Evolutionary conservation across 2,797 vertebrate species (phyloP), one percentile per base, ranked within the genome.

Genomic region (Lerista edwardsae): DNA sequence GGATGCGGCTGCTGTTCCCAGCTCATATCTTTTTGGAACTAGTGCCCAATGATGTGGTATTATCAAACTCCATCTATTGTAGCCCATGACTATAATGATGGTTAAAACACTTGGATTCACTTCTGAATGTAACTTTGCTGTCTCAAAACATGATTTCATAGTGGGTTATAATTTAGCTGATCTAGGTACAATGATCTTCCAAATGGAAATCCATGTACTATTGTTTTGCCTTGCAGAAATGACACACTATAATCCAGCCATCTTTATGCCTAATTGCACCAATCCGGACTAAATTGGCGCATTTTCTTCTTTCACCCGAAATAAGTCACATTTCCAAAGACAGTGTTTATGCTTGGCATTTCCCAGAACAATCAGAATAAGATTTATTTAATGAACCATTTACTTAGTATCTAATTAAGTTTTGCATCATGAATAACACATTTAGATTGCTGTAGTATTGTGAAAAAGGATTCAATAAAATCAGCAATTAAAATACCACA

Each of bases 401-500:
- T 95, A 93, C 91, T 82, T 92, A 92, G 78, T 88, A 91, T 73
- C 87, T 93, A 93, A 94, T 93, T 91, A 94, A 93, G 93, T 92
- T 92, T 85, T 88, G 69, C 87, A 87, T 86, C 83, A 62, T 91
- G 81, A 93, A 93, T 83, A 93, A n/a, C 36, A 31, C 80, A 90
- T 90, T 90, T 68, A 93, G 93, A 86, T 93, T 91, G 84, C 92
- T 87, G 73, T 80, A 88, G 91, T 89, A 90, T 92, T 85, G 87
- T 93, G 91, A 92, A 91, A 87, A 92, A 92, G 84, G 71, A 88
- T 91, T 92, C 93, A 93, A 93, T 92, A 92, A 93, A 93, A 77
- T 84, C 92, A 78, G 77, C 81, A 91, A 94, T 93, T 94, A 94
- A 93, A 93, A 92, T 91, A 92, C 94, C 90, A 92, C 93, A 86